A percentile compares a stretch with the other conserved stretches of the same genome.
These are phyloP conservation scores for Neosilurus hyrtlii DNA, from an alignment of 2,797 vertebrate genomes.

Conservation along the genomic window DNA sequence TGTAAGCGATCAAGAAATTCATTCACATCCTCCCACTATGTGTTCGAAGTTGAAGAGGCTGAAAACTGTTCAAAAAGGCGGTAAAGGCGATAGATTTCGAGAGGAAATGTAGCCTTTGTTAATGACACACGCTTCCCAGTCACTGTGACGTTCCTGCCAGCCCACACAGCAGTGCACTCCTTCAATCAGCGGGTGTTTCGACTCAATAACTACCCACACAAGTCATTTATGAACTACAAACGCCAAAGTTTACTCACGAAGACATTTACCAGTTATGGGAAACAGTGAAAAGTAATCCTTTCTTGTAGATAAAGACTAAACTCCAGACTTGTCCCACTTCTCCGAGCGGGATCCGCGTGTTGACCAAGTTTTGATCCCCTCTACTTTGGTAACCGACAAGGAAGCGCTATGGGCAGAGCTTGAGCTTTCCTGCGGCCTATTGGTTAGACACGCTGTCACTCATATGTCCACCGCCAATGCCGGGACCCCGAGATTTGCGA, in stretches of 20 bases:
- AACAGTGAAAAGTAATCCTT: constrained; percentile 47
- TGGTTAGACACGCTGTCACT: constrained; percentile 55
- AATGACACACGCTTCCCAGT: constrained; percentile 65
- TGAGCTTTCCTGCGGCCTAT: constrained; percentile 14
- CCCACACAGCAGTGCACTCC: constrained; percentile 53
- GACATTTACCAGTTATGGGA: constrained; percentile 54
- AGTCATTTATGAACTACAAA: background rate
- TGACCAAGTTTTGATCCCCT: constrained; percentile 66
- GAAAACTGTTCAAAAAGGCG: constrained; percentile 31
- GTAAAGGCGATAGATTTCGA: constrained; percentile 45
- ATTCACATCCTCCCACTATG: background rate
- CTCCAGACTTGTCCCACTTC: constrained; percentile 51
- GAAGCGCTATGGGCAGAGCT: constrained; percentile 54
- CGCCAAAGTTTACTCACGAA: background rate
- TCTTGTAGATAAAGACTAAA: constrained; percentile 45
- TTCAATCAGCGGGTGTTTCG: constrained; percentile 35
- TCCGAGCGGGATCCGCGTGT: constrained; percentile 51
- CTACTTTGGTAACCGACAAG: constrained; percentile 60
- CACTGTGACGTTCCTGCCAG: constrained; percentile 59
- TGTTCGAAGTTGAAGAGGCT: background rate
- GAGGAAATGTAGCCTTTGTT: constrained; percentile 65
- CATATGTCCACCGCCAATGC: constrained; percentile 40
- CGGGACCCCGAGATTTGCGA: background rate
- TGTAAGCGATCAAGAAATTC: background rate
- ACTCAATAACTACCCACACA: constrained; percentile 23